These are phyloP conservation scores for Dysidea cf. avara DNA, from an alignment of 37 sponge, comb jelly and placozoan species.

Conservation along the genomic window DNA sequence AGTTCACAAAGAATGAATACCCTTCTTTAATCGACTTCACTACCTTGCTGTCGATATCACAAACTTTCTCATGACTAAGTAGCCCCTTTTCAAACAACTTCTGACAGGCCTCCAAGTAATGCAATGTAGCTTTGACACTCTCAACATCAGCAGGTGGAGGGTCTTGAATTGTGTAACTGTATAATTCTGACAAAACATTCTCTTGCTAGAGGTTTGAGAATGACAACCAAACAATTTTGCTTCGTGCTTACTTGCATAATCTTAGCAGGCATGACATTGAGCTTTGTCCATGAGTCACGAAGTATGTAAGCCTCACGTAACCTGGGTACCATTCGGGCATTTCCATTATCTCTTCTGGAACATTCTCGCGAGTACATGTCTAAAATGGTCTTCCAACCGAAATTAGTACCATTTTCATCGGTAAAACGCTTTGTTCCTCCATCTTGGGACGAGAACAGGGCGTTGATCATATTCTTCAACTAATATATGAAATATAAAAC, in stretches of 20 bases:
- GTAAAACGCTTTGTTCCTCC: neutral
- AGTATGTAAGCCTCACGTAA: neutral
- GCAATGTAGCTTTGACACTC: neutral
- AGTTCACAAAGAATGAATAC: neutral
- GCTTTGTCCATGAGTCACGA: slow-evolving; percentile 14
- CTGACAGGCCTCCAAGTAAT: slow-evolving; percentile 10
- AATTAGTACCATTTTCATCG: neutral
- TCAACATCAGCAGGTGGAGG: neutral
- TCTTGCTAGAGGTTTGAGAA: neutral
- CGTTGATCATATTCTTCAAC: slow-evolving; percentile 26
- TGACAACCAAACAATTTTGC: neutral
- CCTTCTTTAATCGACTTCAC: neutral
- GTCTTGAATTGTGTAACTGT: neutral
- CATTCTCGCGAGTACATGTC: slow-evolving; percentile 4
- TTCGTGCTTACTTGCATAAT: slow-evolving; percentile 1
- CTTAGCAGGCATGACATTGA: slow-evolving; percentile 14
- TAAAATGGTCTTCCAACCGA: slow-evolving; percentile 22
- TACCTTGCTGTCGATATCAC: neutral
- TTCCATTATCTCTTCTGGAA: neutral
- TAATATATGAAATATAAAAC: neutral
- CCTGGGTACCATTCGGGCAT: slow-evolving; percentile 1
- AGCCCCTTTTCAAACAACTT: slow-evolving; percentile 13
- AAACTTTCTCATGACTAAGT: neutral
- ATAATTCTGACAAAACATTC: slow-evolving; percentile 1
- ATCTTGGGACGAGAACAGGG: neutral